These are phyloP conservation scores for Cerastoderma edule DNA, from an alignment of 2,888 invertebrate genomes.

Conservation along the genomic window DNA sequence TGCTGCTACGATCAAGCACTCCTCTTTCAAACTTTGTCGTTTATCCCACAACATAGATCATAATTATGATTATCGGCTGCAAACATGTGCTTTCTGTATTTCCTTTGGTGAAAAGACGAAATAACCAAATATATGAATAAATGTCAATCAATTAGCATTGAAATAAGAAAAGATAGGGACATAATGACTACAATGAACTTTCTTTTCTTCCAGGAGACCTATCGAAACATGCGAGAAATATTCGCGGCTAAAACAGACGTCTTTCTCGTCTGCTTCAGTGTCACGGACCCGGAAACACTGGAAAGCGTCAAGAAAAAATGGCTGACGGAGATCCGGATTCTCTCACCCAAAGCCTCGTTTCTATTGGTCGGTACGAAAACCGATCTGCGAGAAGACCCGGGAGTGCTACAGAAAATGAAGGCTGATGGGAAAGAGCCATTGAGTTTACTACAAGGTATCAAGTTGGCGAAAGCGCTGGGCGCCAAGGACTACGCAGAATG, in stretches of 20 bases:
- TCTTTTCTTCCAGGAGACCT: conserved; percentile 69
- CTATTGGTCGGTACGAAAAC: conserved; percentile 72
- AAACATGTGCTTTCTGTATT: too few species aligned
- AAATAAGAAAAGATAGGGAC: too few species aligned
- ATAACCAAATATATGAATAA: too few species aligned
- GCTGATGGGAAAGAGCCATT: conserved; percentile 46
- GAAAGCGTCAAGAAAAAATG: conserved; percentile 71
- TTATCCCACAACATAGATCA: too few species aligned
- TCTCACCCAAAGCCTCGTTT: conserved; percentile 65
- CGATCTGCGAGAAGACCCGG: conserved; percentile 63
- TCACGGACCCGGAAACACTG: conserved; percentile 68
- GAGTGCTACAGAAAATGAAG: conserved; percentile 46
- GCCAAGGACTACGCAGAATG: conserved; percentile 73
- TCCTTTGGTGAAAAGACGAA: too few species aligned
- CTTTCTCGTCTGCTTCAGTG: conserved; percentile 74
- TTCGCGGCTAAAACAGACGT: conserved; percentile 71
- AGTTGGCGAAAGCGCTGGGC: conserved; percentile 67
- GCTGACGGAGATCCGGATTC: conserved; percentile 68
- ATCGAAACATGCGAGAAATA: conserved; percentile 71
- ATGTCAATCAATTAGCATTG: too few species aligned
- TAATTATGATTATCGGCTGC: too few species aligned
- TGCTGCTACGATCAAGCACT: too few species aligned
- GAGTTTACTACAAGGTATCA: conserved; percentile 65
- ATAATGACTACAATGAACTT: too few species aligned
- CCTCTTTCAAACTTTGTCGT: too few species aligned